Conservation (phyloP, 2,797 vertebrate genomes). For the Melanotaenia pygmaea region DNA sequence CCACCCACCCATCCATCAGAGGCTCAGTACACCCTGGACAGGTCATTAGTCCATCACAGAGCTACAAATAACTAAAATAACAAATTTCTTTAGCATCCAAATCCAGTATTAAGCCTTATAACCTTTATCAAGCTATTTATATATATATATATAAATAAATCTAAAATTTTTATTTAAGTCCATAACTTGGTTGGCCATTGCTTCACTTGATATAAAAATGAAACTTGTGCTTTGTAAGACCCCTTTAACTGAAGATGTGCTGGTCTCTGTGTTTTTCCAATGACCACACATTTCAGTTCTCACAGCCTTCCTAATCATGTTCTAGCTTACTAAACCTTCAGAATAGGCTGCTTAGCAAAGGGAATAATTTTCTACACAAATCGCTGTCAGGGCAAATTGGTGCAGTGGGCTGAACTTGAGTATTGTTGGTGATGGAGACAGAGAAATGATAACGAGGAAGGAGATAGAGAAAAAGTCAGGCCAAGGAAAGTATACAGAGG, state of each 20-base stretch:
- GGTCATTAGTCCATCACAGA: too few relatives aligned
- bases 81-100: too few relatives aligned
- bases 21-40: too few relatives aligned
- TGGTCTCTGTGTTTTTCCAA: constrained; percentile 15
- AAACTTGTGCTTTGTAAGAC: not conserved
- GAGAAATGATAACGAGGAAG: constrained; percentile 61
- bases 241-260: not conserved
- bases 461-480: constrained; percentile 25
- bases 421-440: constrained; percentile 52
- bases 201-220: not conserved
- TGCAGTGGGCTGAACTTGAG: constrained; percentile 57
- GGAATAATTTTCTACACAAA: constrained; percentile 66
- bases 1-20: not conserved
- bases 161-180: too few relatives aligned
- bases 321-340: constrained; percentile 54
- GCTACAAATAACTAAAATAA: too few relatives aligned
- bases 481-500: constrained; percentile 22
- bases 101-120: too few relatives aligned
- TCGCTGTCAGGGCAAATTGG: constrained; percentile 64
- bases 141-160: too few relatives aligned
- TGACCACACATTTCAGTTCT: constrained; percentile 23
- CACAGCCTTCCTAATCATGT: constrained; percentile 52
- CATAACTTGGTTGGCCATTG: constrained; percentile 1
- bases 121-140: too few relatives aligned
- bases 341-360: constrained; percentile 37